phyloP scores from a whole-genome alignment of 1,140 invertebrate species.

The Zeugodacus cucurbitae region DNA sequence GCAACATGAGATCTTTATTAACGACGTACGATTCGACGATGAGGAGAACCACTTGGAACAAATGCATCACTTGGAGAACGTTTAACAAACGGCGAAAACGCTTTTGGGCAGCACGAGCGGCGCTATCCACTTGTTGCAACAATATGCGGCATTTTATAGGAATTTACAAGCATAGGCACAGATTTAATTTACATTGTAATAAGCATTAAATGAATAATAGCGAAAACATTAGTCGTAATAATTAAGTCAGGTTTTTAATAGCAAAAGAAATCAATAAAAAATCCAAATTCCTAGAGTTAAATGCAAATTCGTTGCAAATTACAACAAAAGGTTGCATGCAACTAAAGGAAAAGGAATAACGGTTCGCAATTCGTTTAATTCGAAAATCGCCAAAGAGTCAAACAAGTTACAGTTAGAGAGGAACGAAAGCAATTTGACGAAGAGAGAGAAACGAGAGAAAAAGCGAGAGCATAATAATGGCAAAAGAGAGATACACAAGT shows the following conservation, averaged over 20 bases:
- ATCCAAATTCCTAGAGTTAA: neutral
- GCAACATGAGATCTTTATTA: slow-evolving; percentile 61
- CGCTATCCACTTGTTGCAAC: neutral
- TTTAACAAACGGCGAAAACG: slow-evolving; percentile 56
- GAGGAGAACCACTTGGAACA: slow-evolving; percentile 61
- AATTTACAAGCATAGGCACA: slow-evolving; percentile 34
- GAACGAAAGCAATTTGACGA: neutral
- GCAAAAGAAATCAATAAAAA: neutral
- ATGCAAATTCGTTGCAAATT: neutral
- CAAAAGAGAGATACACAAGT: too few species aligned
- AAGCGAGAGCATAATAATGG: too few species aligned
- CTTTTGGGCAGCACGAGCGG: neutral
- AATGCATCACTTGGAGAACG: slow-evolving; percentile 64
- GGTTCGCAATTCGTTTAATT: neutral
- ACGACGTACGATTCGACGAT: slow-evolving; percentile 64
- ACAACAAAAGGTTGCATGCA: neutral
- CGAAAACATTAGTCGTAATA: neutral
- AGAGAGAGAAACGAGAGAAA: neutral
- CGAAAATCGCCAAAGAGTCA: neutral
- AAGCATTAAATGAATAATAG: neutral
- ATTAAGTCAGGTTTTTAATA: slow-evolving; percentile 11
- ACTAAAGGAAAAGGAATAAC: neutral
- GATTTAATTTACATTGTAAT: neutral
- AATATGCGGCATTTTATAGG: slow-evolving; percentile 15
- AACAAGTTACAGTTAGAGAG: neutral